Evolutionary conservation across 1,140 invertebrate genomes (phyloP), one percentile per base, ranked within the genome.

Genomic region (Belonocnema kinseyi): DNA sequence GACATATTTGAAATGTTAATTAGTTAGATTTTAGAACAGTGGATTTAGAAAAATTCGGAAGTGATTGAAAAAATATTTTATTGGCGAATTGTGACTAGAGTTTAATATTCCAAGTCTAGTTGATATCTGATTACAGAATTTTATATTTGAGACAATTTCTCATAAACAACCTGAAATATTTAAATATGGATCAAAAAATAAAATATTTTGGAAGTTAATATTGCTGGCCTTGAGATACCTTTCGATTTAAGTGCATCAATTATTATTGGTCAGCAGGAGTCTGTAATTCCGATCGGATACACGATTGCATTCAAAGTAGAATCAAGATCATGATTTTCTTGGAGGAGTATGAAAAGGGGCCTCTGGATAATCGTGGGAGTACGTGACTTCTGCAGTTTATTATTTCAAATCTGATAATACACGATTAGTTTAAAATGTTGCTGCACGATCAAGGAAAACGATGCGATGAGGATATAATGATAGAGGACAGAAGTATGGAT

Each of bases 331-430:
- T 2, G 33, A 40, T 40, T 46, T 13, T 11, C 26, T n/a, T 6
- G 26, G 1, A 40, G 33, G 61, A 66, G 26, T 40, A 40, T 16
- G 21, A 46, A 66, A 66, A 26, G 61, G 61, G 26, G 40, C 61
- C 61, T 66, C 61, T 16, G 26, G 61, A 66, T 66, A 66, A 66
- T 66, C 61, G 61, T 66, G 14, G 33, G 26, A 40, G 14, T 40
- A 66, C 61, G 61, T 66, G 61, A 66, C 61, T 66, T 66, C 61
- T 40, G 5, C 33, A 66, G 61, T n/a, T 33, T 66, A 40, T 66
- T 26, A 66, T 66, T 66, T 66, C n/a, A 21, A 66, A 40, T 66
- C 61, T 46, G 61, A 66, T 66, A 66, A 66, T 66, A 33, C 61
- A 26, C 58, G 58, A 66, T 66, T 46, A 66, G 61, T 16, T 40